Conservation (phyloP, 1,140 invertebrate species). For the Pygmarrhopalites habei region DNA sequence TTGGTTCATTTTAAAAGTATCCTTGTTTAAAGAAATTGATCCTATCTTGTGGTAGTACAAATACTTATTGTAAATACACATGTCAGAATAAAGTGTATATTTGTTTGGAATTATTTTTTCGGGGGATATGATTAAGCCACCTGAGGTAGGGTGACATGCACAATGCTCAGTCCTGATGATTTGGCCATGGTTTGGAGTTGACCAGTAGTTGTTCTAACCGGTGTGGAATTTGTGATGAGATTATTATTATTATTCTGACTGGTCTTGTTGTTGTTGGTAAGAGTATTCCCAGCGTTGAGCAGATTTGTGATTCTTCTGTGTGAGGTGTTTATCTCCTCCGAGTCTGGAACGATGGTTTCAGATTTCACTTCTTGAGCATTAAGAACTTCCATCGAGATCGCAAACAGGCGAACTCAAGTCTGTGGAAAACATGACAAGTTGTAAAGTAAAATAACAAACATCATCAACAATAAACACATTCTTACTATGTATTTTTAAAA, state of each 20-base stretch:
- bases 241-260: constrained; percentile 20
- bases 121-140: constrained; percentile 41
- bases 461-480: not conserved
- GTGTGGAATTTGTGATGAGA: constrained; percentile 25
- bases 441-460: not conserved
- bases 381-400: constrained; percentile 37
- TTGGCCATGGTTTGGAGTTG: constrained; percentile 39
- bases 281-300: not conserved
- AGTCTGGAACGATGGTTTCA: constrained; percentile 22
- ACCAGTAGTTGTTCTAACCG: constrained; percentile 38
- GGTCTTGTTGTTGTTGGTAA: not conserved
- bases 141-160: constrained; percentile 68
- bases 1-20: too few species aligned
- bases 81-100: too few species aligned
- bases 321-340: constrained; percentile 15
- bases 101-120: not conserved
- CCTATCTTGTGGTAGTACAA: too few species aligned
- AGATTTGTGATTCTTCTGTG: not conserved
- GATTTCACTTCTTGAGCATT: constrained; percentile 30
- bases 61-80: too few species aligned
- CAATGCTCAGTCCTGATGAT: constrained; percentile 59
- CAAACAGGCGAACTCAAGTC: constrained; percentile 6
- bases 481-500: not conserved
- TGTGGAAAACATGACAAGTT: not conserved
- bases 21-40: too few species aligned